Base-by-base conservation (phyloP, 2,113 vertebrate genomes). In the Gymnarchus niloticus region DNA sequence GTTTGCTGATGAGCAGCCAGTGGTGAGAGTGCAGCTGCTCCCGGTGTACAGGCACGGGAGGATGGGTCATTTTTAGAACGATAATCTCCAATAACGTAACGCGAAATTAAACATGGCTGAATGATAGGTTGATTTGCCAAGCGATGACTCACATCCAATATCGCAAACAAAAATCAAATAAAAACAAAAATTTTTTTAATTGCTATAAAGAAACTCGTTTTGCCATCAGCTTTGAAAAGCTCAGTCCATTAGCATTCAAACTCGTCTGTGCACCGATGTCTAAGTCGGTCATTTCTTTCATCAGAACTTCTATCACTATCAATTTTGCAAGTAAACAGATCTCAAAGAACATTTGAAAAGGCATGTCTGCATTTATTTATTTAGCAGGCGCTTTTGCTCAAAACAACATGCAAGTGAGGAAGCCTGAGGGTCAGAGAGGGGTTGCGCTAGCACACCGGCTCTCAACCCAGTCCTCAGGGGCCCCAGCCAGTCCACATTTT, bases 11-110 rank as follows among this genome's bases (percentile, higher is more conserved):
- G 49, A 12, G 21, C 56, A 65, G 56, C 8, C 83, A 84, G 83
- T 28, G 57, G 57, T 57, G 28, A 2, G 54, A 8, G 33, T 17
- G 23, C 56, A 61, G 83, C 83, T 65, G 83, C 44, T 48, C 33
- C n/a, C 57, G 65, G 33, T 59, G 82, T 9, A 44, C 28, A 2
- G 23, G 52, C 56, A 84, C 83, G 48, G 41, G 83, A 41, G 52
- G 56, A 56, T 28, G 83, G 83, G 56, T 44, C 61, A 84, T 84
- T 84, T 83, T 84, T 61, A 84, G 44, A 84, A n/a, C 9, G 56
- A 84, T 84, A 84, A 84, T 84, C 83, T 84, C n/a, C 56, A 61
- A 25, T 56, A 84, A 61, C 48, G 41, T 33, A 25, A 84, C 10
- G 21, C 48, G 56, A 14, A 44, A 84, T 65, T 84, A 48, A 61